Conservation (phyloP, 2,797 vertebrate genomes). For the Fistularia tabacaria region DNA sequence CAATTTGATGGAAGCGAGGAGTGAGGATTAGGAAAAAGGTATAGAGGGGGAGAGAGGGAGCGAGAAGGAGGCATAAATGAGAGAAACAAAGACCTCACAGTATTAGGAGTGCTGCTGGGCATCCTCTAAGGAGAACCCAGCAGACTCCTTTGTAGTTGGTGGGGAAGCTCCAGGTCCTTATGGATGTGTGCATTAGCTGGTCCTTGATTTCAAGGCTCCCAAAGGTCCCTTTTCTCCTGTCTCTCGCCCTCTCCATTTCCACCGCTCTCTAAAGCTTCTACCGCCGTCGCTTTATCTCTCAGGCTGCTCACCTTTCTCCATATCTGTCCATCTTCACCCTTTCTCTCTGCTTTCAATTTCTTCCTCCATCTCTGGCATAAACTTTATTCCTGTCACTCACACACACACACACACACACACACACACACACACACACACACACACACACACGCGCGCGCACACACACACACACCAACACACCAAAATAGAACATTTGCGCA, state of each 20-base stretch:
- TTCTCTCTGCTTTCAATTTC: conserved; percentile 39
- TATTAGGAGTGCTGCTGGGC: conserved; percentile 5
- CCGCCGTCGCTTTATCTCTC: conserved; percentile 48
- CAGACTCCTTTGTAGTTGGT: conserved; percentile 55
- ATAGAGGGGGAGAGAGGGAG: conserved; percentile 29
- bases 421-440: too few relatives aligned
- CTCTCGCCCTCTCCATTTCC: conserved; percentile 44
- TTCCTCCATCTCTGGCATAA: conserved; percentile 42
- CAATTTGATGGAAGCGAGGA: neutral
- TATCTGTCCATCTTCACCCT: conserved; percentile 47
- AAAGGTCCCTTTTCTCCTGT: conserved; percentile 29
- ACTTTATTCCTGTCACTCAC: conserved; percentile 37
- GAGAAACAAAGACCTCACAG: conserved; percentile 9
- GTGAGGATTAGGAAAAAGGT: conserved; percentile 46
- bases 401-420: too few relatives aligned
- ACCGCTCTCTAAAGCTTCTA: conserved; percentile 27
- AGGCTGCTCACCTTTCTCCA: conserved; percentile 38
- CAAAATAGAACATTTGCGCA: too few relatives aligned
- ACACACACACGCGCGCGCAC: too few relatives aligned
- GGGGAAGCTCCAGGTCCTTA: conserved; percentile 62
- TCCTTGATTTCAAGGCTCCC: conserved; percentile 63
- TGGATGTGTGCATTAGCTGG: conserved; percentile 59
- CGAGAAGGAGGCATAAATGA: conserved; percentile 2
- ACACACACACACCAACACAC: neutral
- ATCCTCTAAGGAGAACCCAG: conserved; percentile 59